Base-by-base conservation (phyloP, 1,140 invertebrate species). In the Himalopsyche phryganea region DNA sequence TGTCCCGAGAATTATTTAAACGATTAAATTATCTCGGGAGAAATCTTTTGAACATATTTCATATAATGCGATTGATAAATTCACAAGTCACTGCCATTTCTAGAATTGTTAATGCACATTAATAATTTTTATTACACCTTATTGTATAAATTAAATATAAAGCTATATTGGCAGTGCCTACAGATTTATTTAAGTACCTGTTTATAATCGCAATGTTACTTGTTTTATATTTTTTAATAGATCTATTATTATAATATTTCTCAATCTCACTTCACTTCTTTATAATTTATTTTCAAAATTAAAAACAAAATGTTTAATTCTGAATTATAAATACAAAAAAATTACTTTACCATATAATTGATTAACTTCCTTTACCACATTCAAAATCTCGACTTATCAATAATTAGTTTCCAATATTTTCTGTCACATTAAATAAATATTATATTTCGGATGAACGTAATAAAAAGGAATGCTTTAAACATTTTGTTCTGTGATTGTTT, bases 401-500 rank as follows among this genome's bases (percentile, higher is more conserved):
- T 5, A 28, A 28, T 28, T 28, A 3, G 9, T 9, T 28, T 28
- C 4, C 3, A 5, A 5, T 28, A 28, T 28, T 28, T 28, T 28
- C 23, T 9, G 9, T 28, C 23, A 28, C 23, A 28, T 3, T 28
- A 28, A 28, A 5, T 28, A 9, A 28, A 28, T 28, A n/a, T n/a
- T n/a, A 13, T 40, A 40, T n/a, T 40, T 40, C 15, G 38, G 38
- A 15, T 45, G 42, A 19, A 45, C 14, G 40, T 35, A 19, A 4
- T 45, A 19, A 45, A 45, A 40, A 53, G 13, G 50, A 57, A 57
- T 47, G 54, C 54, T 57, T 57, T 63, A 46, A 54, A 54, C 61
- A 50, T 64, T 64, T 64, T 64, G 57, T 60, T 64, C 53, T 64
- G 62, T 64, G 58, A 64, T 64, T 60, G 57, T 64, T 63, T 63